Evolutionary conservation across 2,888 invertebrate species (phyloP).

Genomic region (Onchidella celtica): DNA sequence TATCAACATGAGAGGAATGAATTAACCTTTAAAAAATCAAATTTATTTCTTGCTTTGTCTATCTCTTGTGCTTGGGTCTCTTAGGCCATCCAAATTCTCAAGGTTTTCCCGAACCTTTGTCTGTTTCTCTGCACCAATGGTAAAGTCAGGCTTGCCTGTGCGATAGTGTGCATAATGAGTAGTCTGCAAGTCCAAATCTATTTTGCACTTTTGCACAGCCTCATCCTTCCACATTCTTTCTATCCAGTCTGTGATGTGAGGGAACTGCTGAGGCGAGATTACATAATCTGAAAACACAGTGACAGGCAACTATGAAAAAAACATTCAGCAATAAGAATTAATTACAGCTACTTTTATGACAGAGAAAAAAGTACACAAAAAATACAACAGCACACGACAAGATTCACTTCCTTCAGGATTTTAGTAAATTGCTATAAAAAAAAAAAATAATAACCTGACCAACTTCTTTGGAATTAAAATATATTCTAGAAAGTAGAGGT

Average conservation of each 20-base stretch:
- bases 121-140: constrained; percentile 48
- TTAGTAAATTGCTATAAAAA: no score
- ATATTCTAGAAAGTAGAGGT: no score
- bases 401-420: no score
- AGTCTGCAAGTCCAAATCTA: constrained; percentile 47
- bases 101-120: constrained; percentile 46
- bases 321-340: not conserved
- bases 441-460: no score
- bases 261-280: constrained; percentile 41
- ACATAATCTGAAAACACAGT: constrained; percentile 49
- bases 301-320: no score
- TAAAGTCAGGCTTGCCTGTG: constrained; percentile 57
- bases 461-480: no score
- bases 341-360: not conserved
- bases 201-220: constrained; percentile 50
- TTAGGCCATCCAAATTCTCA: constrained; percentile 55
- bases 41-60: no score
- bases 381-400: not conserved
- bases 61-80: constrained; percentile 54
- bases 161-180: constrained; percentile 54
- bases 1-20: no score
- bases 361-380: not conserved
- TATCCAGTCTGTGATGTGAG: constrained; percentile 51
- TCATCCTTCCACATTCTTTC: constrained; percentile 55
- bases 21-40: no score